A percentile compares a stretch with the other conserved stretches of the same genome.
Conservation (phyloP, 2,888 invertebrate species). For the Papilio protenor region DNA sequence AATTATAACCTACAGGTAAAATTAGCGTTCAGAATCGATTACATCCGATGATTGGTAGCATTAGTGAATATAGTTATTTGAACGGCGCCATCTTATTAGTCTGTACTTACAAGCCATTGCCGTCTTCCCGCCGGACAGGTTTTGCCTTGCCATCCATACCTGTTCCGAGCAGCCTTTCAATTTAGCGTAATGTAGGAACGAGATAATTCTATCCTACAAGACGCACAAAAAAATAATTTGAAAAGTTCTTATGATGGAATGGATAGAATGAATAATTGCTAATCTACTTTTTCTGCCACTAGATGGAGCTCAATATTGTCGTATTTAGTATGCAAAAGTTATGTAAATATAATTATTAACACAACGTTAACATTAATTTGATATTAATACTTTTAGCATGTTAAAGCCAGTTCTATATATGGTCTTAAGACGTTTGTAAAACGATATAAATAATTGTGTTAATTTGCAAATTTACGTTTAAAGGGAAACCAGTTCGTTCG, state of each 20-base stretch:
- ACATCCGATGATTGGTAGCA: slow-evolving; percentile 18
- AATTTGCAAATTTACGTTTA: not conserved
- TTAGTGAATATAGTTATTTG: slow-evolving; percentile 36
- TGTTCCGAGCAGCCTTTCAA: slow-evolving; percentile 39
- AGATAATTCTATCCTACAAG: slow-evolving; percentile 13
- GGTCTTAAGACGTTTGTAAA: not conserved
- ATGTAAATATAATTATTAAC: too few species aligned
- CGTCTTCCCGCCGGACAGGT: slow-evolving; percentile 40
- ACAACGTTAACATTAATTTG: too few species aligned
- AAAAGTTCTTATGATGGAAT: not conserved
- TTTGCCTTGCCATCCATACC: slow-evolving; percentile 40
- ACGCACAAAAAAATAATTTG: slow-evolving; percentile 5
- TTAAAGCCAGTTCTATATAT: not conserved
- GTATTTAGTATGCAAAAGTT: too few species aligned
- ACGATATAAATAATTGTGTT: not conserved
- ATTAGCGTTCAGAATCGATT: slow-evolving; percentile 9
- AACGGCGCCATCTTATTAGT: slow-evolving; percentile 29
- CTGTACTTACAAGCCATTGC: slow-evolving; percentile 39
- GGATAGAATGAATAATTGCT: not conserved
- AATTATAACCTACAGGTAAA: slow-evolving; percentile 8
- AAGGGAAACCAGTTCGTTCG: not conserved
- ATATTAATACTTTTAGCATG: too few species aligned
- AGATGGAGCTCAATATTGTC: not conserved
- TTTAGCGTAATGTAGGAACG: slow-evolving; percentile 32
- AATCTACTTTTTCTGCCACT: not conserved